Evolutionary conservation across 2,797 vertebrate genomes (phyloP), one percentile per base, ranked within the genome.

Genomic region (Menidia menidia): DNA sequence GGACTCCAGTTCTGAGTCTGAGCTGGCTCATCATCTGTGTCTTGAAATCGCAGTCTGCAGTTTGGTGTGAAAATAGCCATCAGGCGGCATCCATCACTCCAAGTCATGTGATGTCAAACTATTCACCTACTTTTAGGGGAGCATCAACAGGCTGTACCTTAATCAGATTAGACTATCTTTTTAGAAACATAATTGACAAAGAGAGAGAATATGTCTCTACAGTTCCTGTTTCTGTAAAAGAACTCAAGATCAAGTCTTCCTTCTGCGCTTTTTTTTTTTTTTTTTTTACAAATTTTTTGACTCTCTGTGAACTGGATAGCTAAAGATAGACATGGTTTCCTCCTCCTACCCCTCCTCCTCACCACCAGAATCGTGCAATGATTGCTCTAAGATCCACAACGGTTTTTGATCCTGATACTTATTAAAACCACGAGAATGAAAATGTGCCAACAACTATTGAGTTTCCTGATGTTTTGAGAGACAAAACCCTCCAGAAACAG

Each of bases 261-360:
- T 42, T 12, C 25, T 5, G 62, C 41, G 73, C 73, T 33, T 41
- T 72, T 25, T 25, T 25, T 25, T 85, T 84, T 33, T 41, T 72
- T 25, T 25, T 25, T 25, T 85, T 84, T 72, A 44, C 58, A 80
- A 68, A 77, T 59, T 77, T 75, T 66, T 52, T 52, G 68, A 82
- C 72, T 30, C 32, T 59, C 32, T 77, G 71, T 87, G 81, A 87
- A 78, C 68, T 68, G 77, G 78, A 64, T 16, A 56, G 77, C 71
- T 89, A 90, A 89, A 90, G 82, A 89, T 90, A 87, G 89, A 78
- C 64, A 18, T n/a, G 5, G 72, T 57, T 64, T 80, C 73, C 56
- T 75, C 70, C 51, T 64, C 11, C 65, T 78, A 59, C 54, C 33
- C 64, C 55, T 53, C 39, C 31, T 74, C 61, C 31, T 77, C 67